Evolutionary conservation across 2,113 vertebrate genomes (phyloP), one percentile per base, ranked within the genome.

Genomic region (Nibea coibor): DNA sequence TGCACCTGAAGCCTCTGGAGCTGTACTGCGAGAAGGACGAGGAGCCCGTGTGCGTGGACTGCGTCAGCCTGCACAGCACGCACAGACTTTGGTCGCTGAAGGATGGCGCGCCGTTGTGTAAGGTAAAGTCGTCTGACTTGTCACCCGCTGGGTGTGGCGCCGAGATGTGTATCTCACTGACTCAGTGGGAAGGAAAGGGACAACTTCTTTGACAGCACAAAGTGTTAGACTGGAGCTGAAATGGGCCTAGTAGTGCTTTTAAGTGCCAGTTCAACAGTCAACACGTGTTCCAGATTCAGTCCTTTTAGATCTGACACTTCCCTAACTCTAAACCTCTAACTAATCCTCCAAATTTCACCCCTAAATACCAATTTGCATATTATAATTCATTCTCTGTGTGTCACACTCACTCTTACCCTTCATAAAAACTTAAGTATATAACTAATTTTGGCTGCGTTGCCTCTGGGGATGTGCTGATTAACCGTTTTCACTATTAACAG

Each of bases 1-100:
- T 94, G 6, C 95, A 96, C 80, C 56, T 83, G 26, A 90, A 87
- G 67, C 91, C 92, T 3, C 85, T 96, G 50, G 87, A 90, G 72
- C 84, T 96, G 5, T 96, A 89, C 91, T 96, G 95, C 5, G 81
- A 93, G 68, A 93, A 92, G 48, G 95, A 96, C 72, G 93, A 95
- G 80, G 87, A 78, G 65, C 93, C 90, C 0, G 80, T 96, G 48
- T 96, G 95, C n/a, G 89, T 90, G 47, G 92, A 94, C 0, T 96
- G 95, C 11, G 90, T 92, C 15, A 16, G 53, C 0, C 73, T 88
- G 5, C 95, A 96, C 75, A 75, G 4, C 5, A 66, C 71, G 0
- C 95, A 96, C 84, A 77, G 64, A 4, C 73, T 95, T 39, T 53
- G 5, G 0, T 5, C 93, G 0, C 2, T 94, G 10, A 89, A 65